Percentiles rank a stretch among this genome's conserved stretches.
phyloP scores from a whole-genome alignment of 2,888 invertebrate species.

The Leucophenga maculata region DNA sequence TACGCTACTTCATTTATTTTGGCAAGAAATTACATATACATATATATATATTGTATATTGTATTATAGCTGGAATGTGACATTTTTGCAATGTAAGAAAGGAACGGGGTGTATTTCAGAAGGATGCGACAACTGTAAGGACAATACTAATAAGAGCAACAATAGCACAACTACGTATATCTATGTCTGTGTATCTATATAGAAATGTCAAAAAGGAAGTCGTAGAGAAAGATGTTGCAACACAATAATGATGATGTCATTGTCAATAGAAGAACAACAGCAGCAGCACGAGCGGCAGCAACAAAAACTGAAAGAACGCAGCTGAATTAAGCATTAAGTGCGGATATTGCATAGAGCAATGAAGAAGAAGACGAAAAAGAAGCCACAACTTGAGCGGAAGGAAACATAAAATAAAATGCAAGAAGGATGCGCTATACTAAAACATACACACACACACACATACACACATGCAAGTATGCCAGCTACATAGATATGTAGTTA shows the following conservation, averaged over 20 bases:
- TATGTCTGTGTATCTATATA: not conserved
- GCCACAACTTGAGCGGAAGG: conserved; percentile 57
- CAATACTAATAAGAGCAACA: conserved; percentile 31
- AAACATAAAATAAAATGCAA: conserved; percentile 60
- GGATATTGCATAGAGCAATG: conserved; percentile 57
- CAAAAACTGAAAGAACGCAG: conserved; percentile 44
- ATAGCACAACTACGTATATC: conserved; percentile 1
- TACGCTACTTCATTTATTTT: conserved; percentile 69
- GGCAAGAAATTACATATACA: conserved; percentile 47
- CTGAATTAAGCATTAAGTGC: conserved; percentile 67
- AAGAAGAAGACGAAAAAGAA: conserved; percentile 30
- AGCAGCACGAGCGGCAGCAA: conserved; percentile 37
- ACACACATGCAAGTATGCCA: not conserved
- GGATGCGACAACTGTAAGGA: conserved; percentile 23
- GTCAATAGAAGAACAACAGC: conserved; percentile 60
- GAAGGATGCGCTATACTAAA: conserved; percentile 4
- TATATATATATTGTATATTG: too few relatives aligned
- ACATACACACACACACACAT: conserved; percentile 19
- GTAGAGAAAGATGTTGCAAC: conserved; percentile 33
- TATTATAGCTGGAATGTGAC: conserved; percentile 66
- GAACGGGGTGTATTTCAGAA: conserved; percentile 37
- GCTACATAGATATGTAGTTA: not conserved
- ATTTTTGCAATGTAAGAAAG: conserved; percentile 36
- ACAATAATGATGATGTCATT: conserved; percentile 71
- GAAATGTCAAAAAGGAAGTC: conserved; percentile 26